A percentile compares a stretch with the other conserved stretches of the same genome.
Conservation (phyloP, 2,888 invertebrate genomes). For the Taenaris catops region DNA sequence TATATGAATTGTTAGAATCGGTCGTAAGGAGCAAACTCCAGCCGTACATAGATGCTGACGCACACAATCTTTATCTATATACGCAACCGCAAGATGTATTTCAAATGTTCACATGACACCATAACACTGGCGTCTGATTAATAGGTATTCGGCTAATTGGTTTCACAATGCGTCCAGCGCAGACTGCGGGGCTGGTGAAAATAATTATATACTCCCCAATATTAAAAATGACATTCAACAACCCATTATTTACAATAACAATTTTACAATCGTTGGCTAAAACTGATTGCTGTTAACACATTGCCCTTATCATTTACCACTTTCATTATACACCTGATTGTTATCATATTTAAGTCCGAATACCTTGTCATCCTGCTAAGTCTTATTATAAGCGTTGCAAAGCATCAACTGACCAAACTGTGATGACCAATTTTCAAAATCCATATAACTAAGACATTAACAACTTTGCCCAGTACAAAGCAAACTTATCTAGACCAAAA, state of each 20-base stretch:
- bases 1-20: too few relatives aligned
- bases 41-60: too few relatives aligned
- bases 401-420: slow-evolving; percentile 11
- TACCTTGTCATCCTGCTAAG: slow-evolving; percentile 9
- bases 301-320: slow-evolving; percentile 2
- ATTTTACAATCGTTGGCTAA: slow-evolving; percentile 10
- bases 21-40: too few relatives aligned
- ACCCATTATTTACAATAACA: slow-evolving; percentile 24
- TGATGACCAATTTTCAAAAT: slow-evolving; percentile 20
- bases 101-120: too few relatives aligned
- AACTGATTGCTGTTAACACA: slow-evolving; percentile 3
- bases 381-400: slow-evolving; percentile 8
- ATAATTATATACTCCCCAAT: neutral
- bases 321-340: too few relatives aligned
- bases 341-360: slow-evolving; percentile 3
- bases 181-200: slow-evolving; percentile 1
- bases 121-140: too few relatives aligned
- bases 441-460: slow-evolving; percentile 27
- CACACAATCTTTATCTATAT: too few relatives aligned
- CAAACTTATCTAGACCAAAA: slow-evolving; percentile 35
- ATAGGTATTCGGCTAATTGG: too few relatives aligned
- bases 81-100: too few relatives aligned
- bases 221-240: slow-evolving; percentile 12
- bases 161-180: slow-evolving; percentile 21
- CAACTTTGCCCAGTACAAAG: slow-evolving; percentile 45